Base-by-base conservation (phyloP, 2,797 vertebrate species). In the Miichthys miiuy region DNA sequence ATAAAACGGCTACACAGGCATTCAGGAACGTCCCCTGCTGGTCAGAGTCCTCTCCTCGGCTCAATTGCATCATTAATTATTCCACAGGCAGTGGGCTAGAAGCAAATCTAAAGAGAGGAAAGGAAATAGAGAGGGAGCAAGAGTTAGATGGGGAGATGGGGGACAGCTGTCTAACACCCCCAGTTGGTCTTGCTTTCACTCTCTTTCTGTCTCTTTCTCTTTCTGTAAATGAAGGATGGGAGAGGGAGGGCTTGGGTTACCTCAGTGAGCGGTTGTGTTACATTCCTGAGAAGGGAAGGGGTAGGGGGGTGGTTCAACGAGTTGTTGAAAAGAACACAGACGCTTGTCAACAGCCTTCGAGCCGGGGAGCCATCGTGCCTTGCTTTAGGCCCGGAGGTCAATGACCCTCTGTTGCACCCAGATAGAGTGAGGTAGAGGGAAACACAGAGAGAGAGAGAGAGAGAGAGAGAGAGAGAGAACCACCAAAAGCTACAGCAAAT, bases 311-410 rank as follows among this genome's bases (percentile, higher is more conserved):
- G 93, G 95, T 95, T 97, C 95, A 95, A 95, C 93, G 95, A 96
- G 96, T 96, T 97, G 97, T 95, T 98, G 97, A 98, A 97, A 98
- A 97, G 96, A 97, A 97, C 92, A 96, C 96, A 97, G 96, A 96
- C 83, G 79, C 96, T 97, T 97, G 97, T 98, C 97, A 98, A 96
- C 97, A 96, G 96, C 94, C 92, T 90, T 90, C 84, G 90, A 96
- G 96, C 92, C 92, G 93, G 95, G 93, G 95, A 97, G 96, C 95
- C 96, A 97, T 97, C 96, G 93, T 96, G 96, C 95, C 94, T 95
- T 94, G 95, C 96, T 96, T 96, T 95, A 96, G 96, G 95, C 95
- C 94, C 86, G 60, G 82, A 95, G 96, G 96, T 97, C 96, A 96
- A 94, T 96, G 96, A 97, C 96, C 96, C 96, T 95, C 92, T 88